These are phyloP conservation scores for Zaprionus camerounensis DNA, from an alignment of 1,140 invertebrate genomes.

Conservation along the genomic window DNA sequence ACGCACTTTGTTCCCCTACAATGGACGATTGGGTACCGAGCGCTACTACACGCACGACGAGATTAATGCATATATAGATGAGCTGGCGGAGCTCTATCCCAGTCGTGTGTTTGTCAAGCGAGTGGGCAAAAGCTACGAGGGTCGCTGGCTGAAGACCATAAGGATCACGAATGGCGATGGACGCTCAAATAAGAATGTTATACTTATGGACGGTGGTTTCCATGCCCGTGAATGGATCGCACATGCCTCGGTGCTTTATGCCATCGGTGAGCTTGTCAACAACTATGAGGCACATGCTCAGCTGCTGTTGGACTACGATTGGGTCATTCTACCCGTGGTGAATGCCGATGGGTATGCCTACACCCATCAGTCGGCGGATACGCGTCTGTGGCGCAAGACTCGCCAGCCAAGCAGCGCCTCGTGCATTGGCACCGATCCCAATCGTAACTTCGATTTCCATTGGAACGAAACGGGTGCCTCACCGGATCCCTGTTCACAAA, in stretches of 20 bases:
- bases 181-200: slow-evolving; percentile 85
- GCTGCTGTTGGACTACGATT: slow-evolving; percentile 85
- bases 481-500: slow-evolving; percentile 87
- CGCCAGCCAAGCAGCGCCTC: slow-evolving; percentile 56
- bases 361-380: slow-evolving; percentile 70
- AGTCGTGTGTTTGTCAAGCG: slow-evolving; percentile 83
- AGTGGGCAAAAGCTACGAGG: slow-evolving; percentile 85
- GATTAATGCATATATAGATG: slow-evolving; percentile 85
- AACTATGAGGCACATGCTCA: slow-evolving; percentile 83
- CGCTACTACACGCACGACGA: slow-evolving; percentile 72
- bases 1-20: slow-evolving; percentile 46
- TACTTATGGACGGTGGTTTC: slow-evolving; percentile 86
- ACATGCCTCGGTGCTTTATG: slow-evolving; percentile 87
- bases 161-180: slow-evolving; percentile 85
- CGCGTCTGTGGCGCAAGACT: slow-evolving; percentile 86
- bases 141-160: slow-evolving; percentile 85
- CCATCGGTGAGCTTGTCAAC: slow-evolving; percentile 86
- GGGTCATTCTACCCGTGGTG: slow-evolving; percentile 86
- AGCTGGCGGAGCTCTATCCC: slow-evolving; percentile 83
- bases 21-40: slow-evolving; percentile 61
- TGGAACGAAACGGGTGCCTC: slow-evolving; percentile 89
- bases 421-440: slow-evolving; percentile 87
- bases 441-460: slow-evolving; percentile 88
- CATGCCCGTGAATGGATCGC: slow-evolving; percentile 91
- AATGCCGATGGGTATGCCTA: slow-evolving; percentile 85